Evolutionary conservation across 64 coral and sea anemone genomes (phyloP), one percentile per base, ranked within the genome.

Genomic region (Trachythela sp.): DNA sequence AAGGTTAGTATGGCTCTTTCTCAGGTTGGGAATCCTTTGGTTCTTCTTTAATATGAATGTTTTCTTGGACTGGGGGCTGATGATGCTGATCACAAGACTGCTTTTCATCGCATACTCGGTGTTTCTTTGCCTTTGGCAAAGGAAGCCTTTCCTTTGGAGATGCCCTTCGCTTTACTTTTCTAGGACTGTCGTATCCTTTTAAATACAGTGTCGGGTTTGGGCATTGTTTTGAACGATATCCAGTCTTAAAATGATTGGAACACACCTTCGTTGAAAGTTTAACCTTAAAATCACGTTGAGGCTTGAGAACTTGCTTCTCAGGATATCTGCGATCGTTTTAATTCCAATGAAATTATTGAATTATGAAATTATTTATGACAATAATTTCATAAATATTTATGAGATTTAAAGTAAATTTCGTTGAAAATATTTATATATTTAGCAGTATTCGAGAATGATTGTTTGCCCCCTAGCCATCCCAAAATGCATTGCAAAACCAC

Each of bases 181-280:
- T 31, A 13, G 13, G 88, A 56, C 70, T 89, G 40, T 48, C 33
- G 75, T 92, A 92, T 33, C 91, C 85, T 84, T 92, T 92, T 50
- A 92, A 64, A 43, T 70, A 83, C 26, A 92, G 13, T 31, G 90
- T 92, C 49, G 90, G 85, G 22, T 87, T 77, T 72, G 84, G 70
- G 54, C 90, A 83, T 9, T 86, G 43, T 86, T 87, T 86, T n/a
- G 67, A 42, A 48, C 86, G 35, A 87, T 88, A 88, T 18, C 91
- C 86, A 83, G 11, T 59, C 39, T 58, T 83, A 88, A 92, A 92
- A 83, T 92, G 86, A 29, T 92, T 92, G 32, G 86, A 88, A 84
- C 91, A 92, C 6, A 92, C 86, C 71, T 92, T 92, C 38, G 77
- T 92, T 7, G 17, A 83, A 0, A 56, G 38, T 84, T 52, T 92